A percentile compares a stretch with the other conserved stretches of the same genome.
Evolutionary conservation across 1,140 invertebrate genomes (phyloP).

Genomic region (Metopolophium dirhodum): DNA sequence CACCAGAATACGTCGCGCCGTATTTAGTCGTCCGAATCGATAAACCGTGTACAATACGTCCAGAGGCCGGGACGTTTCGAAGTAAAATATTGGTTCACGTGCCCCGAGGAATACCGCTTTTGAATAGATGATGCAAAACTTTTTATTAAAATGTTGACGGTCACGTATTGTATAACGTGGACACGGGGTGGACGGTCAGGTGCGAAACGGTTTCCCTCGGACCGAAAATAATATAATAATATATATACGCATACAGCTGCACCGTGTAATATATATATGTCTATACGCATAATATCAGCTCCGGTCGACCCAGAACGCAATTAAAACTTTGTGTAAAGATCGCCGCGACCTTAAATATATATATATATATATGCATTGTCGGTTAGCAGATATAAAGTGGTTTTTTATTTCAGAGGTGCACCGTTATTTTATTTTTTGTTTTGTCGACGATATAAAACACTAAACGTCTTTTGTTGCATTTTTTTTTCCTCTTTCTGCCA

Average conservation of each 20-base stretch:
- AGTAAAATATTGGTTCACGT: constrained; percentile 8
- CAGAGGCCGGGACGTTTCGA: not conserved
- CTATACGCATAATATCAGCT: not conserved
- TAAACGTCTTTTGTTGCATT: constrained; percentile 25
- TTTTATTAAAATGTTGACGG: constrained; percentile 12
- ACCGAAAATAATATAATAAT: constrained; percentile 8
- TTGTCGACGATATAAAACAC: not conserved
- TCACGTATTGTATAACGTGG: not conserved
- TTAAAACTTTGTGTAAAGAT: constrained; percentile 17
- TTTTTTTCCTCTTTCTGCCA: not conserved
- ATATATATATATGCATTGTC: not conserved
- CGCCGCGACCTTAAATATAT: not conserved
- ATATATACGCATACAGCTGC: not conserved
- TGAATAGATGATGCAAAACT: not conserved
- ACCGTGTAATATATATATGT: not conserved
- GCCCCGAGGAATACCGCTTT: not conserved
- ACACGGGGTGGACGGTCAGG: not conserved
- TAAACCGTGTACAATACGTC: not conserved
- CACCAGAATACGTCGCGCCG: not conserved
- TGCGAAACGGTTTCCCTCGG: not conserved
- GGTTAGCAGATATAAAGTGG: not conserved
- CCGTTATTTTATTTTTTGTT: not conserved
- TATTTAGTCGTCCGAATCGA: not conserved
- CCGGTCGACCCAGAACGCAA: not conserved
- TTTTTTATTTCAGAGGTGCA: not conserved